Evolutionary conservation across 1,140 invertebrate genomes (phyloP), one percentile per base, ranked within the genome.

Genomic region (Hylyphantes graminicola): DNA sequence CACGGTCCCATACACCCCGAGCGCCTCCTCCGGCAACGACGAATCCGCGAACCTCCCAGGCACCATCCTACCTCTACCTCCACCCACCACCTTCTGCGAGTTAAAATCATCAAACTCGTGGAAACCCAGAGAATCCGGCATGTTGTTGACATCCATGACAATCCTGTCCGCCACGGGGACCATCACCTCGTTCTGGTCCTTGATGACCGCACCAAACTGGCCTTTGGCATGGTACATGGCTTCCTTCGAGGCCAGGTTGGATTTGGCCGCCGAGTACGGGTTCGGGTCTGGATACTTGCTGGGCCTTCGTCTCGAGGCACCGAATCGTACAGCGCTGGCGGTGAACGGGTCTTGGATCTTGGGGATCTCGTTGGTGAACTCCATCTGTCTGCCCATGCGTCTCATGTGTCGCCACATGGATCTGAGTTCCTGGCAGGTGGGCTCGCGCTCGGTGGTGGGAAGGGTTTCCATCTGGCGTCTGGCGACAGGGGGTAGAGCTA

Each of bases 371-470:
- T 86, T 86, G n/a, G 80, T 86, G 59, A 85, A 73, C 77, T 86
- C 86, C 70, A 83, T 86, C 8, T 95, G 94, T 68, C 95, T 92
- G n/a, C 94, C 94, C 90, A 96, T 95, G 77, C 95, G 90, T 89
- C 95, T 95, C 19, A 94, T 96, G 90, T 96, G 95, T 88, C 95
- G 93, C 96, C 95, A 97, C 95, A 97, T 96, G 7, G 94, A 94
- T 72, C 95, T 93, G 53, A 97, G 91, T 89, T 96, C 94, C 78
- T 96, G 95, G 89, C 96, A 97, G 50, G 92, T 93, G 0, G 96
- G 96, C 87, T 97, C 96, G 13, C 73, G 70, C 53, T 86, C 65
- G 5, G 54, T 13, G 7, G 70, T 15, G 6, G 78, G 85, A 13
- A 76, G 7, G 21, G 68, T 57, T 51, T 85, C 84, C 67, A 73